Conservation (phyloP, 2,113 vertebrate species). For the Cathartes aura region DNA sequence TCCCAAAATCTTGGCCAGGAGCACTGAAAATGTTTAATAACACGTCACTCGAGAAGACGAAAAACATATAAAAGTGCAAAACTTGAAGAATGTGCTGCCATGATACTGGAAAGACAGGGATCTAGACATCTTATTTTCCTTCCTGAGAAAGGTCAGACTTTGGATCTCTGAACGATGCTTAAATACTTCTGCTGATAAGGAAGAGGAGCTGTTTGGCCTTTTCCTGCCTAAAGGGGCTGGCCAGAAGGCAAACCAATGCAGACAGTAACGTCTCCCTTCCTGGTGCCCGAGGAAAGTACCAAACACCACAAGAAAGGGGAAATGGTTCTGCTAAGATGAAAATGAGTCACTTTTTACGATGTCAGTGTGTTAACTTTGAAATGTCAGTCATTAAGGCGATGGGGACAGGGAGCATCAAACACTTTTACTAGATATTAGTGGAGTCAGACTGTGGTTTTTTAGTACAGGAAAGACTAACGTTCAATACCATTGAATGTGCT, state of each 20-base stretch:
- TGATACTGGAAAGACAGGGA: background rate
- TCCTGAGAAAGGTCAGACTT: background rate
- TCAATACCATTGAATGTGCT: rapidly evolving
- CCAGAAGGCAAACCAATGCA: background rate
- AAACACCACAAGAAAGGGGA: background rate
- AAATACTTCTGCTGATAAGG: background rate
- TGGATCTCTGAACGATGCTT: background rate
- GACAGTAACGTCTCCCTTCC: background rate
- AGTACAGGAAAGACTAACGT: background rate
- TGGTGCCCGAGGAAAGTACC: background rate
- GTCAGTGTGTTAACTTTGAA: background rate
- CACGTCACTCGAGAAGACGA: rapidly evolving
- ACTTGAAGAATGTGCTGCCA: background rate
- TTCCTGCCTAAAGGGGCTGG: background rate
- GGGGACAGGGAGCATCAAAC: background rate
- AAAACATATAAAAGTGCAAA: background rate
- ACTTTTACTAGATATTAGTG: background rate
- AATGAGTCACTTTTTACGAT: background rate
- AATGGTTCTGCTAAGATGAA: background rate
- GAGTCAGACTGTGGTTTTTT: background rate
- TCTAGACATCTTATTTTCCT: background rate
- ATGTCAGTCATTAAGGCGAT: background rate
- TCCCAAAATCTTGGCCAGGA: background rate
- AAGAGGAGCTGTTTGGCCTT: background rate
- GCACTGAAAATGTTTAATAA: background rate